Conservation (phyloP, 2,797 vertebrate genomes). For the Prunella strophiata region DNA sequence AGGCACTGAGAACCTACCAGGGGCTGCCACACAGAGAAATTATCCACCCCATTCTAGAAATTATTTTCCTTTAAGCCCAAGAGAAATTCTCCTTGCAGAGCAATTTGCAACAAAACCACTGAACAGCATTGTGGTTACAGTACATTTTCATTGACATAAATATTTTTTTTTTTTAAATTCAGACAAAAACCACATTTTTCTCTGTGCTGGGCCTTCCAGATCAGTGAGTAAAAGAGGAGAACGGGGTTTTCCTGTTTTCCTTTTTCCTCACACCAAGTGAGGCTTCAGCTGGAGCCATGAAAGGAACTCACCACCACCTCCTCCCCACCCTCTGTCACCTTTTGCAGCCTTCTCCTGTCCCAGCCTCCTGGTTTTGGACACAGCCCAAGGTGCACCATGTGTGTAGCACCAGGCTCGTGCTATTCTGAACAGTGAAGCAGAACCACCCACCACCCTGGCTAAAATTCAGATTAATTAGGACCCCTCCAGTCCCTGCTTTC, state of each 20-base stretch:
- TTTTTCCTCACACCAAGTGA: not conserved
- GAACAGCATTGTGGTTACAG: not conserved
- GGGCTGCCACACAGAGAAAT: not conserved
- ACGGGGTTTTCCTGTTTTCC: not conserved
- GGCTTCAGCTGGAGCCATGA: not conserved
- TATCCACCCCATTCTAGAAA: not conserved
- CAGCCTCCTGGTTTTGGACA: not conserved
- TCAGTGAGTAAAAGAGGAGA: not conserved
- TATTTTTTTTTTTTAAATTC: not conserved
- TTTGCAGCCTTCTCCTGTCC: not conserved
- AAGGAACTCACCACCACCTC: not conserved
- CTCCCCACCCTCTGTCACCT: not conserved
- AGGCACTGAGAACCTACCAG: not conserved
- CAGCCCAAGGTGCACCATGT: not conserved
- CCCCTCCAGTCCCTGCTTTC: not conserved
- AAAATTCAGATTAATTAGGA: constrained; percentile 46
- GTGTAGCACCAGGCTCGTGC: not conserved
- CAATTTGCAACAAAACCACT: not conserved
- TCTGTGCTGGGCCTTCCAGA: not conserved
- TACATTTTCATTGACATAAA: not conserved
- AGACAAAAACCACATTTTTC: not conserved
- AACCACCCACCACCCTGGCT: constrained; percentile 41
- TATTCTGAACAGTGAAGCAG: not conserved
- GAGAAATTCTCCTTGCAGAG: not conserved
- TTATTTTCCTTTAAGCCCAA: not conserved